phyloP scores from a whole-genome alignment of 2,888 invertebrate genomes.

The Oscheius sp. region DNA sequence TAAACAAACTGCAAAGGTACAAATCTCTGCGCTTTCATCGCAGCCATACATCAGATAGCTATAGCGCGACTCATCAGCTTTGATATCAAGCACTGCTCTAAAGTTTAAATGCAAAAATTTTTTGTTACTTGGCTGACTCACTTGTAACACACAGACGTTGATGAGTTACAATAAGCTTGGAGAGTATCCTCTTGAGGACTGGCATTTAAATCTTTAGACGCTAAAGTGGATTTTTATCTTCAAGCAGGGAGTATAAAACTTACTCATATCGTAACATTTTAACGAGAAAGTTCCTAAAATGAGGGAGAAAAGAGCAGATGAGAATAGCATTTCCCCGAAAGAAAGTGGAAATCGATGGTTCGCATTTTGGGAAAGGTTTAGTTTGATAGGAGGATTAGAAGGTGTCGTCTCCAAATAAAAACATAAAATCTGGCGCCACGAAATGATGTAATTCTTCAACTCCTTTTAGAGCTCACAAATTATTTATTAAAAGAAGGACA shows the following conservation, averaged over 20 bases:
- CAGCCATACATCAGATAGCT: conserved; percentile 8
- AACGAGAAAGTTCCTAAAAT: background rate
- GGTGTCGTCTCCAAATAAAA: background rate
- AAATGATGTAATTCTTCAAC: background rate
- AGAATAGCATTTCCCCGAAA: background rate
- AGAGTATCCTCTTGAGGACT: background rate
- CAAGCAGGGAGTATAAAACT: background rate
- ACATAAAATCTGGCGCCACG: background rate
- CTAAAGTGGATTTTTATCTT: background rate
- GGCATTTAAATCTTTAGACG: background rate
- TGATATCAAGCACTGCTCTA: conserved; percentile 4
- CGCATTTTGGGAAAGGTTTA: background rate
- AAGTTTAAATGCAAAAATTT: background rate
- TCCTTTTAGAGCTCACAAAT: too few relatives aligned
- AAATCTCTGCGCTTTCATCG: background rate
- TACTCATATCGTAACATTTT: background rate
- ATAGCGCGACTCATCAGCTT: conserved; percentile 9
- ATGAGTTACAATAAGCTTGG: background rate
- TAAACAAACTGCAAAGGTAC: conserved; percentile 5
- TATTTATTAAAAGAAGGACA: background rate
- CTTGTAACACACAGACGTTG: background rate
- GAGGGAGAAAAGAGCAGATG: background rate
- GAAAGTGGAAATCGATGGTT: background rate
- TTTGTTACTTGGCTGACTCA: background rate
- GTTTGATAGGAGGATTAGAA: background rate